These are phyloP conservation scores for Cygnus atratus DNA, from an alignment of 2,113 vertebrate species.

Conservation along the genomic window DNA sequence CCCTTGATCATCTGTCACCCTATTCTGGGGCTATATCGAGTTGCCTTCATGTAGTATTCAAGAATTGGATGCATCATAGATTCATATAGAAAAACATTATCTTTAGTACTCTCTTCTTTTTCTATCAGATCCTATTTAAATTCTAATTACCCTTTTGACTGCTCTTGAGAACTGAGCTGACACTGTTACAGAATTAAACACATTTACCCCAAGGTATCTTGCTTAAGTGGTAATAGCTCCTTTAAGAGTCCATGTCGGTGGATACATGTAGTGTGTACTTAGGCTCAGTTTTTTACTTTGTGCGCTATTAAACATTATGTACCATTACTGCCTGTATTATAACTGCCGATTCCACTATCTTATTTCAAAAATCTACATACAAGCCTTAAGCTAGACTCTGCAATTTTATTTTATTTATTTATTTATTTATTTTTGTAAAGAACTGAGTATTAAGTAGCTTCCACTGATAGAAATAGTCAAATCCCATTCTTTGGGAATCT, in stretches of 20 bases:
- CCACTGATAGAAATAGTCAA: background rate
- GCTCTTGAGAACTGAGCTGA: background rate
- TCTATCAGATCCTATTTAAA: background rate
- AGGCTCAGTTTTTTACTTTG: background rate
- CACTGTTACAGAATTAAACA: background rate
- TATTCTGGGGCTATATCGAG: background rate
- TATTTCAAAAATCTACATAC: background rate
- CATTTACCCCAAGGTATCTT: background rate
- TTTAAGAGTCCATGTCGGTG: background rate
- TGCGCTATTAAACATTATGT: background rate
- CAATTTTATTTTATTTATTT: background rate
- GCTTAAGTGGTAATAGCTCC: background rate
- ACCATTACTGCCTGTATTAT: background rate
- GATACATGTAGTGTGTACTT: rapidly evolving
- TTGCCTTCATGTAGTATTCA: background rate
- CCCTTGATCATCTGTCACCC: background rate
- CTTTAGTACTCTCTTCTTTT: background rate
- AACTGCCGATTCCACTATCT: background rate
- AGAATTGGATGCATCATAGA: background rate
- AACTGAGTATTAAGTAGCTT: background rate
- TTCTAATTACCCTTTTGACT: background rate
- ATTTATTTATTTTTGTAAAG: background rate
- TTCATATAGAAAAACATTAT: background rate
- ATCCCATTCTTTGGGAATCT: background rate
- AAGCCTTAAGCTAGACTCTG: background rate